These are phyloP conservation scores for Oryzias sinensis DNA, from an alignment of 2,797 vertebrate species.

Conservation along the genomic window DNA sequence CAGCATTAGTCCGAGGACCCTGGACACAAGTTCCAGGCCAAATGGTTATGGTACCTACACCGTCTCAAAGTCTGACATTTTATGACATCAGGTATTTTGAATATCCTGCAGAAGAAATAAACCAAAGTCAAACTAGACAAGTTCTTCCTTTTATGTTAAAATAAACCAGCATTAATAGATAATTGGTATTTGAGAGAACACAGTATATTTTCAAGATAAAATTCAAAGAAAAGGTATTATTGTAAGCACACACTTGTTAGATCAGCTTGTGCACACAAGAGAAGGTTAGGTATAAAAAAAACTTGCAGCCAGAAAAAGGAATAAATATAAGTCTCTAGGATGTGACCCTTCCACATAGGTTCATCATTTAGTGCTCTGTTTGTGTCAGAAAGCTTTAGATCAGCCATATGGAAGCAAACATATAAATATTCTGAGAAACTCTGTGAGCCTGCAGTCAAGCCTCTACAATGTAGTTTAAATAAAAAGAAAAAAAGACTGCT, in stretches of 20 bases:
- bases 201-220: conserved; percentile 50
- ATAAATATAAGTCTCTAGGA: conserved; percentile 18
- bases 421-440: conserved; percentile 27
- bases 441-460: conserved; percentile 42
- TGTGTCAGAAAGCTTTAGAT: conserved; percentile 42
- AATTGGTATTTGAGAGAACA: conserved; percentile 54
- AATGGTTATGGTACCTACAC: too few species aligned
- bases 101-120: too few species aligned
- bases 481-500: conserved; percentile 36
- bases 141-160: too few species aligned
- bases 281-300: conserved; percentile 16
- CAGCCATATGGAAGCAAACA: conserved; percentile 38
- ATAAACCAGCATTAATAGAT: conserved; percentile 53
- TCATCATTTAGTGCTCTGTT: conserved; percentile 44
- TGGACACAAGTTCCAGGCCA: too few species aligned
- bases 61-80: too few species aligned
- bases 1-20: too few species aligned
- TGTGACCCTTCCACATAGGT: conserved; percentile 10
- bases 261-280: conserved; percentile 22
- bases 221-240: conserved; percentile 46
- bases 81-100: too few species aligned
- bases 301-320: conserved; percentile 21
- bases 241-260: conserved; percentile 28
- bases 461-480: conserved; percentile 45
- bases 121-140: too few species aligned